phyloP scores from a whole-genome alignment of 1,140 invertebrate genomes.

The Harpegnathos saltator region DNA sequence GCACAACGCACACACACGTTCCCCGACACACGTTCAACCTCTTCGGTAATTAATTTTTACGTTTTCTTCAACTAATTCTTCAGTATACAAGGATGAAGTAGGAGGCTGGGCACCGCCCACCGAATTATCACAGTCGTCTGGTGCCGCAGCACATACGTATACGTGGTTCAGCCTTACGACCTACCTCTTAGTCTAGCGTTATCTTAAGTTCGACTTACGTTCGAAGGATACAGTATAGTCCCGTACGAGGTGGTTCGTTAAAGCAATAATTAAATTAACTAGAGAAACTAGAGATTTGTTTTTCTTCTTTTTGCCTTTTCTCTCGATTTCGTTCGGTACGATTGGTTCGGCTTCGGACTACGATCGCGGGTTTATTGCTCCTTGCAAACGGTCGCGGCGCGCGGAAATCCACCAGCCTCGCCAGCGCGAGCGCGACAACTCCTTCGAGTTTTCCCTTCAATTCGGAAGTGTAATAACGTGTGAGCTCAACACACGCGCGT shows the following conservation, averaged over 20 bases:
- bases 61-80: slow-evolving; percentile 65
- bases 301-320: no score
- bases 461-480: no score
- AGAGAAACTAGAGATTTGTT: slow-evolving; percentile 29
- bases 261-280: slow-evolving; percentile 27
- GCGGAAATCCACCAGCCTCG: no score
- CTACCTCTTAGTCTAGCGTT: slow-evolving; percentile 83
- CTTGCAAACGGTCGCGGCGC: neutral
- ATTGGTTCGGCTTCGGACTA: no score
- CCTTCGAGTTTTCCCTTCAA: neutral
- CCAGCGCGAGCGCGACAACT: neutral
- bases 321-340: no score
- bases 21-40: slow-evolving; percentile 76
- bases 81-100: slow-evolving; percentile 86
- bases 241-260: slow-evolving; percentile 75
- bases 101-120: slow-evolving; percentile 87
- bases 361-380: slow-evolving; percentile 65
- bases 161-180: slow-evolving; percentile 86
- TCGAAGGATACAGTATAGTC: slow-evolving; percentile 80
- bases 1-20: slow-evolving; percentile 64
- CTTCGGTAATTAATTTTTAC: slow-evolving; percentile 72
- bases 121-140: slow-evolving; percentile 86
- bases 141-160: slow-evolving; percentile 87
- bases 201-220: slow-evolving; percentile 75
- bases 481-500: no score